Percentiles rank a stretch among this genome's conserved stretches.
phyloP scores from a whole-genome alignment of 2,797 vertebrate genomes.

The Heliangelus exortis region DNA sequence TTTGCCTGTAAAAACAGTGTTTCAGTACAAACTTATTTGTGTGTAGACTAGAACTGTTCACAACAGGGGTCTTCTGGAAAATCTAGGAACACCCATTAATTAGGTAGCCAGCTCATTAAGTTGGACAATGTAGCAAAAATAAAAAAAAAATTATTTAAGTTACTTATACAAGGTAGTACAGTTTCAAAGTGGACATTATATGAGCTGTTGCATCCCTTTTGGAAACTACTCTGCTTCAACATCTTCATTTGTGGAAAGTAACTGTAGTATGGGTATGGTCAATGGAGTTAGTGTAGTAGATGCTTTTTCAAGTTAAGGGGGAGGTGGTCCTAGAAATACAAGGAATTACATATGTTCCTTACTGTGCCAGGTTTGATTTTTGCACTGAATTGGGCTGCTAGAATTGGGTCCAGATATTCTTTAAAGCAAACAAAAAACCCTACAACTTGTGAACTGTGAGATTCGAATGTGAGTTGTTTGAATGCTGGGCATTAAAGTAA shows the following conservation, averaged over 20 bases:
- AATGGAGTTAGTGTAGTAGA: neutral
- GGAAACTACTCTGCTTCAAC: neutral
- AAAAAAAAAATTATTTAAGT: neutral
- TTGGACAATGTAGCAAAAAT: neutral
- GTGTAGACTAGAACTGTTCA: neutral
- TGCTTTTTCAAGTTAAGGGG: neutral
- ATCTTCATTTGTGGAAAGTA: neutral
- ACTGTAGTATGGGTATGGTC: neutral
- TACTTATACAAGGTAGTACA: neutral
- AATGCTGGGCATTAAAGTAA: neutral
- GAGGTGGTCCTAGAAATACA: neutral
- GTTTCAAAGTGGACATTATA: neutral
- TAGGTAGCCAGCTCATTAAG: neutral
- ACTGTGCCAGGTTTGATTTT: neutral
- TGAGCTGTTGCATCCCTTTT: neutral
- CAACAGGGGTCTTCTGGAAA: neutral
- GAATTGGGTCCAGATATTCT: neutral
- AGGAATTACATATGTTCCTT: neutral
- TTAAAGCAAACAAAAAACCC: neutral
- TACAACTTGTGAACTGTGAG: neutral
- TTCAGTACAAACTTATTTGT: neutral
- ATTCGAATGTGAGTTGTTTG: neutral
- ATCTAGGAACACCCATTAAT: neutral
- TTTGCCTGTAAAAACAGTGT: neutral
- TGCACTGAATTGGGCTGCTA: neutral